Evolutionary conservation across 37 sponge, comb jelly and placozoan genomes (phyloP).

Genomic region (Spongia lamella): DNA sequence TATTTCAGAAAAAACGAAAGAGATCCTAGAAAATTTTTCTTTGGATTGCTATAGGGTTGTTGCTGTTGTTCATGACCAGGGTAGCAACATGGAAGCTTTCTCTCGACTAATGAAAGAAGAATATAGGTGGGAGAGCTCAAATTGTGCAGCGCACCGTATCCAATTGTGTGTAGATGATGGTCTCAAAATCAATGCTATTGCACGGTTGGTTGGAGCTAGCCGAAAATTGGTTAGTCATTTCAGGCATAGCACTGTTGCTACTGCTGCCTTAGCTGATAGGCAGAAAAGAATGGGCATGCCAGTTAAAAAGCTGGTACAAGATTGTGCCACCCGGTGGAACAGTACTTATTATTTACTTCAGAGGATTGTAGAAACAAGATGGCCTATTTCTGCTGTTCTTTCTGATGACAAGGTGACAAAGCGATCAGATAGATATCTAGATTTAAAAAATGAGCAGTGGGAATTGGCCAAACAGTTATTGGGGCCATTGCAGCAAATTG

Average conservation of each 20-base stretch:
- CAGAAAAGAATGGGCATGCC: conserved; percentile 35
- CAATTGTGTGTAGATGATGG: conserved; percentile 24
- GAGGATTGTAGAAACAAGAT: conserved; percentile 19
- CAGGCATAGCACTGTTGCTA: conserved; percentile 30
- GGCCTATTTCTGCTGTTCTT: conserved; percentile 34
- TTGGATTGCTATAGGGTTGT: background rate
- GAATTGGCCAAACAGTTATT: no score
- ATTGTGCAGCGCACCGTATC: conserved; percentile 18
- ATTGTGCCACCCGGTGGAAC: conserved; percentile 31
- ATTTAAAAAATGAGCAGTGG: conserved; percentile 13
- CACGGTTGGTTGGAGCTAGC: conserved; percentile 10
- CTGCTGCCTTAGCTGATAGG: background rate
- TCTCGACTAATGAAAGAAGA: background rate
- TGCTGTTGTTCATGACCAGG: conserved; percentile 16
- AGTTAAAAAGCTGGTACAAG: conserved; percentile 15
- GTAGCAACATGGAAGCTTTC: conserved; percentile 9
- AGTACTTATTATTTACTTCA: background rate
- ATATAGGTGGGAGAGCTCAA: background rate
- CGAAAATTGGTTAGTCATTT: conserved; percentile 27
- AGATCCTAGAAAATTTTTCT: background rate
- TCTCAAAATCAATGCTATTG: conserved; percentile 3
- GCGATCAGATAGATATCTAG: conserved; percentile 7
- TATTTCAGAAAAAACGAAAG: conserved; percentile 11
- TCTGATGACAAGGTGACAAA: conserved; percentile 37
- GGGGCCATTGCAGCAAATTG: no score